Percentiles rank a stretch among this genome's conserved stretches.
phyloP scores from a whole-genome alignment of 1,140 invertebrate species.

The Heliconius melpomene region DNA sequence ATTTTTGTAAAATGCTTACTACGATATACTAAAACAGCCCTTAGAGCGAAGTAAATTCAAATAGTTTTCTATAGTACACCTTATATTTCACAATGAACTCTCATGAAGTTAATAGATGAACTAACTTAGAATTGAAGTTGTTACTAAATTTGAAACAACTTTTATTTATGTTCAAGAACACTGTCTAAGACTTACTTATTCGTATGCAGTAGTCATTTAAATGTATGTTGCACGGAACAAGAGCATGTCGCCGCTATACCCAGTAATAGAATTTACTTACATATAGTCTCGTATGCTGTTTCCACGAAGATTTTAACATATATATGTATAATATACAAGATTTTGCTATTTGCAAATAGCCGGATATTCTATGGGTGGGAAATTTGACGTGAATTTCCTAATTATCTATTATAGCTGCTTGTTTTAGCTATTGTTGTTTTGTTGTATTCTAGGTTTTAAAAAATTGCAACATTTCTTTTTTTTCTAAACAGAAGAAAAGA shows the following conservation, averaged over 20 bases:
- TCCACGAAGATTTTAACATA: constrained; percentile 13
- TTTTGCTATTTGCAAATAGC: constrained; percentile 17
- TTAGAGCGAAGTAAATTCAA: no score
- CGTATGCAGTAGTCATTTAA: constrained; percentile 27
- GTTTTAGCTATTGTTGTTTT: neutral
- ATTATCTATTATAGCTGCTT: neutral
- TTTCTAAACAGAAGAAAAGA: no score
- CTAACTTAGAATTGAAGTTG: neutral
- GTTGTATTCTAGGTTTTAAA: neutral
- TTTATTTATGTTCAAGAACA: constrained; percentile 4
- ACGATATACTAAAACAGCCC: no score
- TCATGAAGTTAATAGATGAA: neutral
- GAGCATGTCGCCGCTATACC: constrained; percentile 24
- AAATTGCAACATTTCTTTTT: no score
- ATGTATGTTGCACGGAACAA: constrained; percentile 27
- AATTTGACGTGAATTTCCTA: neutral
- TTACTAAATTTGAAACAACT: neutral
- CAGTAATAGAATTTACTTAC: constrained; percentile 28
- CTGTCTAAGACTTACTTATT: constrained; percentile 20
- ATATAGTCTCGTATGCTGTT: constrained; percentile 19
- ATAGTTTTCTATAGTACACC: no score
- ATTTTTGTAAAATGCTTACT: no score
- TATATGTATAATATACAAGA: constrained; percentile 18
- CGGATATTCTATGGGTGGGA: neutral
- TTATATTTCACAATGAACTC: no score